Percentiles rank a stretch among this genome's conserved stretches.
Evolutionary conservation across 2,797 vertebrate species (phyloP).

Genomic region (Acanthopagrus latus): DNA sequence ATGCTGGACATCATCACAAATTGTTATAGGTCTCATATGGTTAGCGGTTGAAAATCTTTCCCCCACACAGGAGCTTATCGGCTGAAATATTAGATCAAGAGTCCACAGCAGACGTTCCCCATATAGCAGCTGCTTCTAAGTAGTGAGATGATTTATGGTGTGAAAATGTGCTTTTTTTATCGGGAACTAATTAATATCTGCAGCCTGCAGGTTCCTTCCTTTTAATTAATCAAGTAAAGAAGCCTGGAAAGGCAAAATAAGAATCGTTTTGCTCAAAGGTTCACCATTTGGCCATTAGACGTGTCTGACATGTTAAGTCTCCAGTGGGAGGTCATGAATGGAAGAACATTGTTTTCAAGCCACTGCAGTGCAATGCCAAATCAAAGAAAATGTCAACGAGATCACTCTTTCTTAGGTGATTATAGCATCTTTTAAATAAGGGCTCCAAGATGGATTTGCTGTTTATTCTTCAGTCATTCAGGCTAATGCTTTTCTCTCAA

Average conservation of each 20-base stretch:
- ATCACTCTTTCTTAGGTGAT: not conserved
- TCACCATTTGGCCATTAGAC: slow-evolving; percentile 40
- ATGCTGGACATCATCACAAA: slow-evolving; percentile 8
- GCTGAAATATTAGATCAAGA: slow-evolving; percentile 16
- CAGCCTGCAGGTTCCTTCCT: slow-evolving; percentile 34
- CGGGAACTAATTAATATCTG: slow-evolving; percentile 52
- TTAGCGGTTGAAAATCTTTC: slow-evolving; percentile 19
- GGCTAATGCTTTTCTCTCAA: no score
- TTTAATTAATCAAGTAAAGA: slow-evolving; percentile 50
- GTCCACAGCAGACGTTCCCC: not conserved
- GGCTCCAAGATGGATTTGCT: not conserved
- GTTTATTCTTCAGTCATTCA: not conserved
- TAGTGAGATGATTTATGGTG: slow-evolving; percentile 35
- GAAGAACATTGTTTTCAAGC: slow-evolving; percentile 19
- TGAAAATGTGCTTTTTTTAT: slow-evolving; percentile 33
- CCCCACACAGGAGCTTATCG: slow-evolving; percentile 16
- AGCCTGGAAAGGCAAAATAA: slow-evolving; percentile 23
- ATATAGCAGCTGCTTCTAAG: slow-evolving; percentile 11
- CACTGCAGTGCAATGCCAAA: not conserved
- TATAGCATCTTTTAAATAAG: not conserved
- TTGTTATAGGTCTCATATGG: not conserved
- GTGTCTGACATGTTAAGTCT: slow-evolving; percentile 7
- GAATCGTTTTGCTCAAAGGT: slow-evolving; percentile 23
- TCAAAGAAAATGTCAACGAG: not conserved
- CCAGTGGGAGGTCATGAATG: slow-evolving; percentile 10